Percentiles rank a stretch among this genome's conserved stretches.
Evolutionary conservation across 2,888 invertebrate species (phyloP).

Genomic region (Elgonia sp.): DNA sequence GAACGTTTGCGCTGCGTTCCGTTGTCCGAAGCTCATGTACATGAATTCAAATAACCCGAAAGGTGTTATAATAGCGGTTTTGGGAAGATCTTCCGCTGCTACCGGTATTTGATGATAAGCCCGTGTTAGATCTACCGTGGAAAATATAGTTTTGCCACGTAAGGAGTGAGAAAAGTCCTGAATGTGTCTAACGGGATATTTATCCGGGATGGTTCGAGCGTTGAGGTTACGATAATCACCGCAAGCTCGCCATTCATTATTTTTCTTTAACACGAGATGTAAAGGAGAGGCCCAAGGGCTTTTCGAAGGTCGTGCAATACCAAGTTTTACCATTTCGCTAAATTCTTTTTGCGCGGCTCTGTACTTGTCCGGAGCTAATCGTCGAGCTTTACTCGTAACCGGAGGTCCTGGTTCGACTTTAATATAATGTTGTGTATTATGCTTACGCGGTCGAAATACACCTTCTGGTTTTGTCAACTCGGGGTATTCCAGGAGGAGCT

Average conservation of each 20-base stretch:
- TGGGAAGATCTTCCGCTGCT: conserved; percentile 29
- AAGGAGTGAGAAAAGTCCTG: neutral
- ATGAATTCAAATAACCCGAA: conserved; percentile 46
- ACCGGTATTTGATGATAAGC: conserved; percentile 57
- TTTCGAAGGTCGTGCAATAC: conserved; percentile 78
- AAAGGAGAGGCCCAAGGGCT: conserved; percentile 10
- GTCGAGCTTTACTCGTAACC: conserved; percentile 78
- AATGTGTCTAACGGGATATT: neutral
- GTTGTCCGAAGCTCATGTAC: conserved; percentile 77
- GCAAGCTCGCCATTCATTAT: conserved; percentile 50
- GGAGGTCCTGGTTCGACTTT: conserved; percentile 81
- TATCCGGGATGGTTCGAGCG: conserved; percentile 25
- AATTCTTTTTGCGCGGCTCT: conserved; percentile 80
- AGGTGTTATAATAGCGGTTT: conserved; percentile 43
- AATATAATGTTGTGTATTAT: conserved; percentile 76
- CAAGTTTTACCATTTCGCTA: conserved; percentile 79
- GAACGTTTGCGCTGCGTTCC: conserved; percentile 49
- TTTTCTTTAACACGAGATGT: conserved; percentile 24
- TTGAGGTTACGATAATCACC: conserved; percentile 60
- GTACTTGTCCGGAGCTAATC: conserved; percentile 80
- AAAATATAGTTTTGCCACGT: neutral
- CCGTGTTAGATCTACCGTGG: conserved; percentile 24
- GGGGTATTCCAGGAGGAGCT: neutral
- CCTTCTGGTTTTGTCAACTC: conserved; percentile 57
- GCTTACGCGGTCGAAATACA: conserved; percentile 40